Percentiles rank a stretch among this genome's conserved stretches.
phyloP scores from a whole-genome alignment of 2,113 vertebrate genomes.

The Opisthocomus hoazin region DNA sequence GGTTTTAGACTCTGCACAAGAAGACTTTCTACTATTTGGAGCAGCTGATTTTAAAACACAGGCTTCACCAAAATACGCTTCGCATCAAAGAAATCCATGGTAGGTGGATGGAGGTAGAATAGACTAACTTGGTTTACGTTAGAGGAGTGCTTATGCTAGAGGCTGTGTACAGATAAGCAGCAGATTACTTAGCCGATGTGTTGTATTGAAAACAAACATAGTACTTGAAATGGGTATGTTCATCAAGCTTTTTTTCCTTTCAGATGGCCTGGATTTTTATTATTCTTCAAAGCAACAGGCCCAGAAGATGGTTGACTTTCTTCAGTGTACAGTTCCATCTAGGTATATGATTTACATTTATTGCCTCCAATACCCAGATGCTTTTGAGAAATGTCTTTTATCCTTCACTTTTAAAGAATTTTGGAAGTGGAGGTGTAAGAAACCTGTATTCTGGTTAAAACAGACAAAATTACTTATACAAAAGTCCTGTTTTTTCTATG shows the following conservation, averaged over 20 bases:
- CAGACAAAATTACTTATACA: neutral
- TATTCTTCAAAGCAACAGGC: conserved; percentile 91
- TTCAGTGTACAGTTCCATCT: conserved; percentile 91
- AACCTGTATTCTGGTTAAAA: neutral
- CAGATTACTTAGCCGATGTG: neutral
- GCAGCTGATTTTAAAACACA: conserved; percentile 95
- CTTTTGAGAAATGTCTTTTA: neutral
- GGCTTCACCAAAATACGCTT: conserved; percentile 89
- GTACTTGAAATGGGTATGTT: neutral
- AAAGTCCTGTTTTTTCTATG: neutral
- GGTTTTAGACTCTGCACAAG: conserved; percentile 87
- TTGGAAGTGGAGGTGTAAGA: neutral
- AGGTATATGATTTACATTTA: conserved; percentile 70
- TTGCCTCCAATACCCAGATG: neutral
- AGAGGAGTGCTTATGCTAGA: neutral
- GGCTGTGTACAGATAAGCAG: neutral
- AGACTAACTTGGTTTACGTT: neutral
- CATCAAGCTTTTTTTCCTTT: neutral
- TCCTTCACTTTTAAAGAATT: neutral
- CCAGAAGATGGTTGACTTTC: conserved; percentile 97
- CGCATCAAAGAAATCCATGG: conserved; percentile 97
- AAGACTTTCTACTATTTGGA: conserved; percentile 98
- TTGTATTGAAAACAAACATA: neutral
- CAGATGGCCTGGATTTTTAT: conserved; percentile 98
- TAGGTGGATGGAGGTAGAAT: conserved; percentile 52